phyloP scores from a whole-genome alignment of 2,113 vertebrate genomes.

The Furnarius figulus region DNA sequence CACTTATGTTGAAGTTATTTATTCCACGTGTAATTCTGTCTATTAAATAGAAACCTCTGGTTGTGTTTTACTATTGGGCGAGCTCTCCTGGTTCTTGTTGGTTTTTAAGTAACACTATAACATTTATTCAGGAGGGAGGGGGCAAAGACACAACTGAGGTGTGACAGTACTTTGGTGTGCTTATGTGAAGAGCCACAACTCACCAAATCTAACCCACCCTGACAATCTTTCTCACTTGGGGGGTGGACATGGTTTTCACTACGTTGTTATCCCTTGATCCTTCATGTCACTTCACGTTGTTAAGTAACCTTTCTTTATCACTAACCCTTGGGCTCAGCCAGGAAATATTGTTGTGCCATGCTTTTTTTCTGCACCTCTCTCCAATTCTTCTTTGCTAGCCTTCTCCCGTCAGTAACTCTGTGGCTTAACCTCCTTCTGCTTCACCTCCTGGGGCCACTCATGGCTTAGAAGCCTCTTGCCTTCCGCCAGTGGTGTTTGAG shows the following conservation, averaged over 20 bases:
- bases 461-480: conserved; percentile 74
- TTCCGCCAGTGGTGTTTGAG: conserved; percentile 75
- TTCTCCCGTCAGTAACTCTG: conserved; percentile 75
- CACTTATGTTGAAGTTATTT: neutral
- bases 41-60: neutral
- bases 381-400: conserved; percentile 74
- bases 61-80: neutral
- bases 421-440: conserved; percentile 79
- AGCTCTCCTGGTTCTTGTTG: neutral
- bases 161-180: neutral
- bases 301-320: conserved; percentile 20
- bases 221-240: neutral
- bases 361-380: conserved; percentile 70
- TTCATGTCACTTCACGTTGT: conserved; percentile 2
- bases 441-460: conserved; percentile 74
- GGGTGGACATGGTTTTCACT: neutral
- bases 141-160: neutral
- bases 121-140: neutral
- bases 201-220: conserved; percentile 11
- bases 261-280: neutral
- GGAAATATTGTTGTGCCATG: conserved; percentile 60
- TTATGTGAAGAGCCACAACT: conserved; percentile 4
- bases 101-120: neutral
- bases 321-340: conserved; percentile 45
- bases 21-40: neutral